Evolutionary conservation across 2,113 vertebrate genomes (phyloP), one percentile per base, ranked within the genome.

Genomic region (Amphiprion percula): DNA sequence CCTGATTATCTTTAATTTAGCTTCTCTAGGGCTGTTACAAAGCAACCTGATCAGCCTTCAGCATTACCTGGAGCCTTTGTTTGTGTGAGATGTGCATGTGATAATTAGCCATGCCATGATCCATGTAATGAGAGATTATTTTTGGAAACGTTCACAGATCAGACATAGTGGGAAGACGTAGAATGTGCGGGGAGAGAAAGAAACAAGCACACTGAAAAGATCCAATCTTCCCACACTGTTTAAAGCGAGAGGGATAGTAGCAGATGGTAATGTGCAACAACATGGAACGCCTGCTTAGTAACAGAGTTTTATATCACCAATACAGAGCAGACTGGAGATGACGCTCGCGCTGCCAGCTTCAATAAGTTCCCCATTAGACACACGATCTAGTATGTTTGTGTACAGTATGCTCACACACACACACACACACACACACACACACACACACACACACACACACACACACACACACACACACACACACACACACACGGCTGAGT

Each of bases 211-310:
- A 62, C 17, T 26, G 54, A 72, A 60, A 65, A 78, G 77, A 80
- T 77, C 64, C 74, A 77, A 65, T 92, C 83, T 90, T 82, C 91
- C 88, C 89, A 81, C 87, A 69, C 83, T 86, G 83, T 90, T 90
- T 88, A 80, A 84, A 85, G 75, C 60, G 8, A 77, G 65, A 79
- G 58, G 30, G 50, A 79, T 70, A 72, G 88, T 87, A 92, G 74
- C 91, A 93, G 90, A 93, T 93, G 90, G 90, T 85, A 83, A 88
- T 84, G 85, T 87, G 76, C 71, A 81, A 85, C 82, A 90, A 91
- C 83, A 84, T 44, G 41, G 63, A 79, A 68, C 56, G 78, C 75
- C 81, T 80, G 91, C 90, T 91, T 90, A 82, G 90, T 89, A 91
- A 90, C 87, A 86, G 87, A 85, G 73, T 85, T 88, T 88, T 82